phyloP scores from a whole-genome alignment of 92 coral and sea anemone genomes.

The Plumapathes pennacea region DNA sequence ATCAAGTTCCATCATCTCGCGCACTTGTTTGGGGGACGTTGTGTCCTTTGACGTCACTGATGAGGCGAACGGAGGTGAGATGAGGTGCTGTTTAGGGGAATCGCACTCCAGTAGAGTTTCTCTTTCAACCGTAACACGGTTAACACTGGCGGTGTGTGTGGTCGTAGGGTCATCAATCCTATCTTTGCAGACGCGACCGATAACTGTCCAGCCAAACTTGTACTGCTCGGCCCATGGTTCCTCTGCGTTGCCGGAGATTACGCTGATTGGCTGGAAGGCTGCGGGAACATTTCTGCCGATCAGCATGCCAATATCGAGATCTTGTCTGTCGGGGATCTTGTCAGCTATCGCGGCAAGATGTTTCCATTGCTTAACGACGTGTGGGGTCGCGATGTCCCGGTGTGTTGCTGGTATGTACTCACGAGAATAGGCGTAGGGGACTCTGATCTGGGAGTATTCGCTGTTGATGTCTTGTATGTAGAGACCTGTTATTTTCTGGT shows the following conservation, averaged over 20 bases:
- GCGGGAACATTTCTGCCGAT: slow-evolving; percentile 37
- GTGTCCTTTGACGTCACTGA: slow-evolving; percentile 1
- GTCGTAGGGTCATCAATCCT: slow-evolving; percentile 6
- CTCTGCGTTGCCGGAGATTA: slow-evolving; percentile 29
- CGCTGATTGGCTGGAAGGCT: slow-evolving; percentile 28
- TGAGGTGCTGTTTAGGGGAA: slow-evolving; percentile 3
- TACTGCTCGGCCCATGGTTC: slow-evolving; percentile 57
- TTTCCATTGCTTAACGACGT: slow-evolving; percentile 28
- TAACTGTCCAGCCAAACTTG: slow-evolving; percentile 42
- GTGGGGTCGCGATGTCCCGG: slow-evolving; percentile 32
- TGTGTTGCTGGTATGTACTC: slow-evolving; percentile 43
- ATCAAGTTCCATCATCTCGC: slow-evolving; percentile 44
- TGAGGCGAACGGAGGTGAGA: slow-evolving; percentile 8
- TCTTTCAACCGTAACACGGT: slow-evolving; percentile 20
- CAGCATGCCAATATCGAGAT: slow-evolving; percentile 16
- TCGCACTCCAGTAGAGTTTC: too few relatives aligned
- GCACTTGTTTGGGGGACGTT: slow-evolving; percentile 26
- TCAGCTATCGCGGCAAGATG: slow-evolving; percentile 31
- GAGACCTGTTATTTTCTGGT: slow-evolving; percentile 29
- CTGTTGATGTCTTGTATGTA: slow-evolving; percentile 31
- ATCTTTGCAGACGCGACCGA: slow-evolving; percentile 35
- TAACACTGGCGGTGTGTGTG: slow-evolving; percentile 9
- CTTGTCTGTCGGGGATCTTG: too few relatives aligned
- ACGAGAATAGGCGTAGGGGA: slow-evolving; percentile 24
- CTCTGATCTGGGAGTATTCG: slow-evolving; percentile 12